Conservation (phyloP, 2,113 vertebrate species). For the Sceloporus tristichus region DNA sequence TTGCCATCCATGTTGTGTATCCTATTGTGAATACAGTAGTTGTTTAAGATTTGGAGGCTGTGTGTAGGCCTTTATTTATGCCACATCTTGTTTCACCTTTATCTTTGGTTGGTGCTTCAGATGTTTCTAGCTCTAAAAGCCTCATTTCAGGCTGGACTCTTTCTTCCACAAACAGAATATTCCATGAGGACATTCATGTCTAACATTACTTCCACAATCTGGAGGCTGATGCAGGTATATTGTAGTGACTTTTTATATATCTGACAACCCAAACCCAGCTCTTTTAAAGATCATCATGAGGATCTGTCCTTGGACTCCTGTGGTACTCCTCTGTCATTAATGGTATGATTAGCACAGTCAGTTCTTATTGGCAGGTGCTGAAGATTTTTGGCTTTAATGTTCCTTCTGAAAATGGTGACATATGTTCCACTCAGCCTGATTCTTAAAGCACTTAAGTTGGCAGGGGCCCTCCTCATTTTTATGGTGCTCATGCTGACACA, state of each 20-base stretch:
- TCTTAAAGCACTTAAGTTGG: constrained; percentile 34
- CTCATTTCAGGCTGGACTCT: background rate
- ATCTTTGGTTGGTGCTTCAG: background rate
- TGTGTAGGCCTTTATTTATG: too few species aligned
- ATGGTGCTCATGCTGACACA: constrained; percentile 30
- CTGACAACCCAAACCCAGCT: too few species aligned
- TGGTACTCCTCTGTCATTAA: constrained; percentile 1
- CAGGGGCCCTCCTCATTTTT: constrained; percentile 23
- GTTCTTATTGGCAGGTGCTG: constrained; percentile 7
- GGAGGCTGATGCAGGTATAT: background rate
- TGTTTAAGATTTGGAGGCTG: too few species aligned
- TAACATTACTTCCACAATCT: too few species aligned
- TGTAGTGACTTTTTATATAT: too few species aligned
- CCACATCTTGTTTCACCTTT: too few species aligned
- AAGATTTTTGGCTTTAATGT: constrained; percentile 2
- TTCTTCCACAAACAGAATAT: background rate
- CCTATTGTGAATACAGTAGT: too few species aligned
- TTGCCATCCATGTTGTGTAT: too few species aligned
- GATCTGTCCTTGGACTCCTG: constrained; percentile 4
- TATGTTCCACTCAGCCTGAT: constrained; percentile 28
- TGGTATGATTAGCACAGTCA: constrained; percentile 11
- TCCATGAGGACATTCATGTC: background rate
- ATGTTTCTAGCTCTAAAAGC: background rate
- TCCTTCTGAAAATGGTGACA: constrained; percentile 39
- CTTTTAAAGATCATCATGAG: constrained; percentile 1